phyloP scores from a whole-genome alignment of 2,888 invertebrate species.

The Lithophane socia region DNA sequence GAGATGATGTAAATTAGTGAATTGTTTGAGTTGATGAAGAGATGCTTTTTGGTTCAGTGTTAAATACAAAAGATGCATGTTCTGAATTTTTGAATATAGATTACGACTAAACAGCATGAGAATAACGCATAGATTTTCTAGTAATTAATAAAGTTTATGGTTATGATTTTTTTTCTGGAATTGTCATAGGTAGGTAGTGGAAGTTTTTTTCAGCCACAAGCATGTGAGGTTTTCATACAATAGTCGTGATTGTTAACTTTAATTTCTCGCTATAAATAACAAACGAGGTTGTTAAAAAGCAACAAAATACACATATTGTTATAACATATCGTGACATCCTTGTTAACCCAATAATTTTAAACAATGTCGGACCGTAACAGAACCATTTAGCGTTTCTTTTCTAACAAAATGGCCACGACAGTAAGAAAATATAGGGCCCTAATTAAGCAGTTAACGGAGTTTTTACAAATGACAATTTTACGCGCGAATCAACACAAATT shows the following conservation, averaged over 20 bases:
- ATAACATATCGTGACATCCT: conserved; percentile 58
- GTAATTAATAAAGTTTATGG: not conserved
- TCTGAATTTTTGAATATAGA: not conserved
- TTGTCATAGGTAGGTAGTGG: not conserved
- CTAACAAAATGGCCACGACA: conserved; percentile 62
- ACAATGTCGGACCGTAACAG: conserved; percentile 44
- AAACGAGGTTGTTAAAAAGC: conserved; percentile 52
- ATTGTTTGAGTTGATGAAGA: not conserved
- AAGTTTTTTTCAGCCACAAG: not conserved
- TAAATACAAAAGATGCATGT: not conserved
- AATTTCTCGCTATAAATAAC: conserved; percentile 50
- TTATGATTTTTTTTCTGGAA: not conserved
- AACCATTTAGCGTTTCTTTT: conserved; percentile 51
- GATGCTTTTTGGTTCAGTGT: not conserved
- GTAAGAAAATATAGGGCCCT: conserved; percentile 75
- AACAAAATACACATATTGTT: conserved; percentile 50
- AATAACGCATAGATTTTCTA: not conserved
- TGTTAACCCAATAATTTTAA: conserved; percentile 43
- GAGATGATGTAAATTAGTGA: not conserved
- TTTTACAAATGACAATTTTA: conserved; percentile 84
- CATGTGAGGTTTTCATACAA: conserved; percentile 8
- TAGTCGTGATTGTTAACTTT: conserved; percentile 61
- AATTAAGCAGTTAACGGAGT: conserved; percentile 75
- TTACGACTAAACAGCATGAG: not conserved
- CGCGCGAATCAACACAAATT: conserved; percentile 85